Conservation (phyloP, 1,140 invertebrate genomes). For the Radopholus similis region DNA sequence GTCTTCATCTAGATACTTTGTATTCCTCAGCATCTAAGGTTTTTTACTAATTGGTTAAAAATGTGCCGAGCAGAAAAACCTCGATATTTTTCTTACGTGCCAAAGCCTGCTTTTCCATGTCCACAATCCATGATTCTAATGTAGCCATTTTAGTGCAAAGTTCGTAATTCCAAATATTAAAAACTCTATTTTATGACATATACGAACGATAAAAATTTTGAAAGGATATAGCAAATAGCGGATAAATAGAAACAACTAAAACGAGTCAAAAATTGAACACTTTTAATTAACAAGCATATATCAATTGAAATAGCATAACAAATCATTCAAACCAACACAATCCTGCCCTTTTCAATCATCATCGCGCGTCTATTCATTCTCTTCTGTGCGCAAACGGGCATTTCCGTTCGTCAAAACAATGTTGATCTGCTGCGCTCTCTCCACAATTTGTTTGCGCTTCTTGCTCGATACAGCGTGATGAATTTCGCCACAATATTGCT, state of each 20-base stretch:
- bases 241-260: not conserved
- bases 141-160: not conserved
- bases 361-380: constrained; percentile 66
- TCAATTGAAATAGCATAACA: not conserved
- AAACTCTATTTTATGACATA: not conserved
- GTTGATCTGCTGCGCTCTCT: constrained; percentile 83
- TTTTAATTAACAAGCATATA: not conserved
- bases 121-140: not conserved
- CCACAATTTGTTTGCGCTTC: constrained; percentile 89
- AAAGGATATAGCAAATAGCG: not conserved
- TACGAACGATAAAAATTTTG: not conserved
- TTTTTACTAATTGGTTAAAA: not conserved
- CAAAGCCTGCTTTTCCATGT: not conserved
- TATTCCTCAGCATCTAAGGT: constrained; percentile 9
- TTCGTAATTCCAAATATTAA: not conserved
- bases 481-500: constrained; percentile 93
- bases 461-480: constrained; percentile 91
- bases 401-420: constrained; percentile 76
- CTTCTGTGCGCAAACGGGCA: constrained; percentile 90
- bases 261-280: not conserved
- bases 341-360: not conserved
- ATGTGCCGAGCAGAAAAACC: constrained; percentile 1
- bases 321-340: not conserved
- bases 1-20: constrained; percentile 31
- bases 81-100: not conserved